Percentiles rank a stretch among this genome's conserved stretches.
These are phyloP conservation scores for Schizotus pectinicornis DNA, from an alignment of 2,888 invertebrate species.

Conservation along the genomic window DNA sequence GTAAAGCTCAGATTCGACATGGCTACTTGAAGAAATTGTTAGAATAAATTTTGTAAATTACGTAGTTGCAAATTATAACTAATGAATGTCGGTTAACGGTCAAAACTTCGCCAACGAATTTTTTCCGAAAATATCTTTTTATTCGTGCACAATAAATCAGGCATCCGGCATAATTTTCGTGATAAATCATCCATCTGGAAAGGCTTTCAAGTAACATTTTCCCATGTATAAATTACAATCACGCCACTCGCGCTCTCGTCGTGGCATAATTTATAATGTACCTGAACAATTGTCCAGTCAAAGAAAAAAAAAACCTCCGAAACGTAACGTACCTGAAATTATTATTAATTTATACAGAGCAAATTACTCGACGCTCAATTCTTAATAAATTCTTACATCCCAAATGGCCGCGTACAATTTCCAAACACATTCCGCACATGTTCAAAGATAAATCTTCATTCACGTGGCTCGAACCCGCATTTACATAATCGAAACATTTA, in stretches of 20 bases:
- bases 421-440: slow-evolving; percentile 33
- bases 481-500: slow-evolving; percentile 45
- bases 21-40: too few relatives aligned
- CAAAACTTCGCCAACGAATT: too few relatives aligned
- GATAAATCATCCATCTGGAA: too few relatives aligned
- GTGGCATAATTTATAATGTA: slow-evolving; percentile 4
- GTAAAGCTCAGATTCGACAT: too few relatives aligned
- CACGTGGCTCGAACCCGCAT: slow-evolving; percentile 34
- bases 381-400: slow-evolving; percentile 17
- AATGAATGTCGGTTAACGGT: too few relatives aligned
- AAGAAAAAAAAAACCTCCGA: background rate
- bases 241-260: slow-evolving; percentile 6
- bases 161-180: too few relatives aligned
- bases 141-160: too few relatives aligned
- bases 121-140: too few relatives aligned
- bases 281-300: background rate
- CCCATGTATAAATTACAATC: slow-evolving; percentile 15
- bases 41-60: too few relatives aligned
- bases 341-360: slow-evolving; percentile 20
- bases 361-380: slow-evolving; percentile 11
- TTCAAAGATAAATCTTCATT: slow-evolving; percentile 35
- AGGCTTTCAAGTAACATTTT: background rate
- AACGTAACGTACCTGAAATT: slow-evolving; percentile 3
- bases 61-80: too few relatives aligned
- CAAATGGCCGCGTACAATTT: slow-evolving; percentile 12